Evolutionary conservation across 2,888 invertebrate genomes (phyloP).

Genomic region (Halictus ligatus): DNA sequence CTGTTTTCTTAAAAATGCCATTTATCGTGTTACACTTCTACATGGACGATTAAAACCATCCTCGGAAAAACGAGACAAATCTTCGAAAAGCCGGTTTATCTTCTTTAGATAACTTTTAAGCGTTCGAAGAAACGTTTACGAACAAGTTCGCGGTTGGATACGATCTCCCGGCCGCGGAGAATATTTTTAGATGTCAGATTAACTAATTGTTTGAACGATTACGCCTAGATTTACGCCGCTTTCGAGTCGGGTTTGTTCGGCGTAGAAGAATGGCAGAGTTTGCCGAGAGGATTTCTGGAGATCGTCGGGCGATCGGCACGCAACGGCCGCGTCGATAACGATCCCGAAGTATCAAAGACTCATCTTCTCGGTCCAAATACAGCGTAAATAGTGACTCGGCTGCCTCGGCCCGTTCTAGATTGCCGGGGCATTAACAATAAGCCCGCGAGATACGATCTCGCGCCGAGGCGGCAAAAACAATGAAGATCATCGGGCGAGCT

Average conservation of each 20-base stretch:
- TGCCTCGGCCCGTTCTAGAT: neutral
- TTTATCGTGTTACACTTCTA: too few species aligned
- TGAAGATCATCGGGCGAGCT: neutral
- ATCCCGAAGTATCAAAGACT: neutral
- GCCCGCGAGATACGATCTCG: neutral
- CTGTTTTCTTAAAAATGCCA: too few species aligned
- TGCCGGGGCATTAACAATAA: neutral
- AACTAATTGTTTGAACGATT: neutral
- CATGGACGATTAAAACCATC: too few species aligned
- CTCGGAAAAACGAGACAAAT: too few species aligned
- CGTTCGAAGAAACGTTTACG: too few species aligned
- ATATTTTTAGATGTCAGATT: neutral
- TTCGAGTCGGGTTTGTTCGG: neutral
- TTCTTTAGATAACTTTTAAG: too few species aligned
- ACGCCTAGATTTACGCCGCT: neutral
- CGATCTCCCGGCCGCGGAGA: too few species aligned
- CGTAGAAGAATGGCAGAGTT: neutral
- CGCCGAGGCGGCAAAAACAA: neutral
- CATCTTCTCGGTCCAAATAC: neutral
- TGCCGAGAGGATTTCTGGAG: neutral
- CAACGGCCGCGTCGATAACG: neutral
- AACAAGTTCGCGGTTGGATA: too few species aligned
- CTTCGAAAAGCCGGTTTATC: too few species aligned
- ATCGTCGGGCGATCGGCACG: neutral
- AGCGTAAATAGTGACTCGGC: neutral